A percentile compares a stretch with the other conserved stretches of the same genome.
phyloP scores from a whole-genome alignment of 2,113 vertebrate genomes.

The Heterotis niloticus region DNA sequence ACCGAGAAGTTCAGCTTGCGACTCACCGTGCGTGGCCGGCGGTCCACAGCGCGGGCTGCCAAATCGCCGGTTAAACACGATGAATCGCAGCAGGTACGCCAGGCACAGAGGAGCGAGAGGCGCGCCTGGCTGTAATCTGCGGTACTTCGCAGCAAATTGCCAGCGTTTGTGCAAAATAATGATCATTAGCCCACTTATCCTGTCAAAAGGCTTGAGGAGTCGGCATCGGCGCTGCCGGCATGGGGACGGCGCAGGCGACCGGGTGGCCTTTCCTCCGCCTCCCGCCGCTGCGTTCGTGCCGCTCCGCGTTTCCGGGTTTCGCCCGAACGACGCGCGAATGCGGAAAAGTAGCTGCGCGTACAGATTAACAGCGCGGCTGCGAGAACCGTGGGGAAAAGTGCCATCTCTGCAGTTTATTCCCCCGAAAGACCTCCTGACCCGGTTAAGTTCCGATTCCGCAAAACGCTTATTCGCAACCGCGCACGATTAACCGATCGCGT shows the following conservation, averaged over 20 bases:
- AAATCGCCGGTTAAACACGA: background rate
- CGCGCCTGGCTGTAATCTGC: background rate
- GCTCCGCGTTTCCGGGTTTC: background rate
- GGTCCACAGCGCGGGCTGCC: no score
- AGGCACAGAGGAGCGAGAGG: background rate
- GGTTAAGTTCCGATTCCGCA: no score
- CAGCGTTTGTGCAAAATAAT: background rate
- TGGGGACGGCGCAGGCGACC: background rate
- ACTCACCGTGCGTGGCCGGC: no score
- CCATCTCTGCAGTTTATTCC: no score
- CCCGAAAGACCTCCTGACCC: no score
- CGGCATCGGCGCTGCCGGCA: background rate
- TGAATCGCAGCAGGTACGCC: background rate
- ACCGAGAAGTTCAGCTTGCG: background rate
- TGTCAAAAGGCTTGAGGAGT: background rate
- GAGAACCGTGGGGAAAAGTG: background rate
- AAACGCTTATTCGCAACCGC: no score
- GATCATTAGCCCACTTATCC: background rate
- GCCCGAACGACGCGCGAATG: background rate
- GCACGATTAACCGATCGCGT: no score
- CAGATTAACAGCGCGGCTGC: background rate
- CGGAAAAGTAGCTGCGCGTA: background rate
- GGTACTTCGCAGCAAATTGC: background rate
- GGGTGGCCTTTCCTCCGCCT: background rate
- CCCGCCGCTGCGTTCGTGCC: background rate